These are phyloP conservation scores for Morelia viridis DNA, from an alignment of 2,797 vertebrate genomes.

Conservation along the genomic window DNA sequence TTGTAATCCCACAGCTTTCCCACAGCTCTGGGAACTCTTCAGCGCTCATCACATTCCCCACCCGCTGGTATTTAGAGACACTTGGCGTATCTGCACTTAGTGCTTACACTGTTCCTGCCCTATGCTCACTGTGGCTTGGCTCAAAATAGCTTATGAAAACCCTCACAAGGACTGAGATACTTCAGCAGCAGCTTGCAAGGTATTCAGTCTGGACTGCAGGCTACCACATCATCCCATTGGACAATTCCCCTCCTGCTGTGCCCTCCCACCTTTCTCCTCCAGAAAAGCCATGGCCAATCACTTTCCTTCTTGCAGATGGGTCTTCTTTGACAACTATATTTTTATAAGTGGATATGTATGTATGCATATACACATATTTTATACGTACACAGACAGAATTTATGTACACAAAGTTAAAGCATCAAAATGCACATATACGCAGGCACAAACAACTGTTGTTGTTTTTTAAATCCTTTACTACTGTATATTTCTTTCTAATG, in stretches of 20 bases:
- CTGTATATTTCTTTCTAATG: background rate
- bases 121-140: background rate
- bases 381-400: background rate
- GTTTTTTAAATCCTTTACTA: background rate
- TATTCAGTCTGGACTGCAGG: background rate
- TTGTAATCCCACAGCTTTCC: background rate
- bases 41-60: background rate
- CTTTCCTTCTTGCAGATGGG: background rate
- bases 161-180: background rate
- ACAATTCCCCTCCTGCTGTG: background rate
- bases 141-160: background rate
- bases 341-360: background rate
- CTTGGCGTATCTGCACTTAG: background rate
- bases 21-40: background rate
- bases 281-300: background rate
- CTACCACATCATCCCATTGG: background rate
- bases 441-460: background rate
- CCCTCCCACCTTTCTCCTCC: background rate
- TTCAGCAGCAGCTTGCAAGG: background rate
- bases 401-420: background rate
- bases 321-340: background rate
- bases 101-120: background rate
- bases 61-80: background rate
- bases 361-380: background rate
- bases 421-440: no score